These are phyloP conservation scores for Tyrannus savana DNA, from an alignment of 2,113 vertebrate species.

Conservation along the genomic window DNA sequence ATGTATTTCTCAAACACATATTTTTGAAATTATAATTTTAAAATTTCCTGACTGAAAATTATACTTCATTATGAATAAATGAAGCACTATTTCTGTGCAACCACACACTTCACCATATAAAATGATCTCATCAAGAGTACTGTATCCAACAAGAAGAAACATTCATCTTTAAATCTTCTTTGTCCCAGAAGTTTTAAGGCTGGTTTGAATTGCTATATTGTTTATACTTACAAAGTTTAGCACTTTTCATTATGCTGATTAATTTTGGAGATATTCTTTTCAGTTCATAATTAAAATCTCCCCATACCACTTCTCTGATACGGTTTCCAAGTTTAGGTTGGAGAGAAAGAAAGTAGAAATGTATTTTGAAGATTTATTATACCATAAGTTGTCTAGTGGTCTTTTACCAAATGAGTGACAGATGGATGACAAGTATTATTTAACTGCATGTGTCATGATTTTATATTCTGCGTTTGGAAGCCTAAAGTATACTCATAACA, in stretches of 20 bases:
- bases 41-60: background rate
- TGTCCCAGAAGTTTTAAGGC: background rate
- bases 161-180: background rate
- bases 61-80: slow-evolving; percentile 2
- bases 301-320: background rate
- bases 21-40: background rate
- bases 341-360: background rate
- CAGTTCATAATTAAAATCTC: slow-evolving; percentile 6
- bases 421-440: background rate
- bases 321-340: background rate
- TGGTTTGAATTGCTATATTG: background rate
- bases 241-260: slow-evolving; percentile 2
- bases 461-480: slow-evolving; percentile 38
- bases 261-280: background rate
- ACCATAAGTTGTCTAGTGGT: background rate
- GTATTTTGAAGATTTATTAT: background rate
- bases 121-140: background rate
- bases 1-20: background rate
- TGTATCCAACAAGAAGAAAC: background rate
- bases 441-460: slow-evolving; percentile 15
- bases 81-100: background rate
- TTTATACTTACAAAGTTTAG: background rate
- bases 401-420: slow-evolving; percentile 10
- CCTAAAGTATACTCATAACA: slow-evolving; percentile 26
- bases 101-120: background rate